phyloP scores from a whole-genome alignment of 2,888 invertebrate species.

The Lottia gigantea region DNA sequence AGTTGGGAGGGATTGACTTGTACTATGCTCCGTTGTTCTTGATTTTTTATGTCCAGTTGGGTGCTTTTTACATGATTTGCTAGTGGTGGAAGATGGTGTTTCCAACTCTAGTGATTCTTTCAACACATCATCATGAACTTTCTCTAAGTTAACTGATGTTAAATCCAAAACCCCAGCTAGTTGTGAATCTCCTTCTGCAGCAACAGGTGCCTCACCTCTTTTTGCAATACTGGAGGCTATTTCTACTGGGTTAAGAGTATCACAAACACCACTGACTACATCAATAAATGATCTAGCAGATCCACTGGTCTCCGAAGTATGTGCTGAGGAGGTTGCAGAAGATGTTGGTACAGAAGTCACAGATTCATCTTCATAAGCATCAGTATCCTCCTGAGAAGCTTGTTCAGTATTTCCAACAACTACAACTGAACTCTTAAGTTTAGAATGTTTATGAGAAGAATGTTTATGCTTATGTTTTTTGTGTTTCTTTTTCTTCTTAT shows the following conservation, averaged over 20 bases:
- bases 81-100: constrained; percentile 6
- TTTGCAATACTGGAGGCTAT: not conserved
- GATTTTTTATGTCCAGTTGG: constrained; percentile 58
- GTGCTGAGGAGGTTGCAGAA: constrained; percentile 9
- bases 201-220: not conserved
- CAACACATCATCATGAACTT: constrained; percentile 1
- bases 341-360: constrained; percentile 14
- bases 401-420: not conserved
- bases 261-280: not conserved
- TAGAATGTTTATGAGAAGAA: not conserved
- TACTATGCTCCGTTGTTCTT: not conserved
- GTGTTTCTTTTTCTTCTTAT: constrained; percentile 30
- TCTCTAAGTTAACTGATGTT: not conserved
- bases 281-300: constrained; percentile 3
- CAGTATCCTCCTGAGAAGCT: not conserved
- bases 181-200: not conserved
- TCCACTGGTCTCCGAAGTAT: not conserved
- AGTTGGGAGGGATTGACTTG: not conserved
- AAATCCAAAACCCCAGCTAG: constrained; percentile 2
- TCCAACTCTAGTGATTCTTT: constrained; percentile 3
- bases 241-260: not conserved
- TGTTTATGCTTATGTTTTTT: constrained; percentile 26
- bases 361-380: constrained; percentile 16
- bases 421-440: constrained; percentile 10
- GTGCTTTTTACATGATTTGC: constrained; percentile 51